Evolutionary conservation across 2,888 invertebrate genomes (phyloP), one percentile per base, ranked within the genome.

Genomic region (Nebria salina): DNA sequence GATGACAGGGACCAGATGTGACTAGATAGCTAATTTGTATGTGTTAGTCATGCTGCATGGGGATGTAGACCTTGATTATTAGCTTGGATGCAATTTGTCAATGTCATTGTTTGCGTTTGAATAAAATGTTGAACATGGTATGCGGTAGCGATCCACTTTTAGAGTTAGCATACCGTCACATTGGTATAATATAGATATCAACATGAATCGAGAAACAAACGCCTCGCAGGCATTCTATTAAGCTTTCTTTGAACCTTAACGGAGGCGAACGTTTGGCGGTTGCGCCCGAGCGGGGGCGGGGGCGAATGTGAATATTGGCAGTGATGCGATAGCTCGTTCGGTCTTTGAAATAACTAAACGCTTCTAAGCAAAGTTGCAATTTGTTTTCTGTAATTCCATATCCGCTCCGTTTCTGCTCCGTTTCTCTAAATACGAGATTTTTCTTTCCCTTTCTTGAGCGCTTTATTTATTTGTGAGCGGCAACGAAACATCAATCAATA

Each of bases 211-310:
- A 54, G 54, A 54, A 91, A 90, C 90, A 90, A 91, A 91, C 89
- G 90, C 90, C 91, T 88, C 89, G 54, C 88, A 91, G 91, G 91
- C 90, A 90, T 90, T 90, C 90, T 90, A 91, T 92, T 91, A 87
- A 92, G 90, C 86, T 87, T 86, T 87, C 86, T 86, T 85, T 85
- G 85, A 85, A 75, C 75, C 75, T 65, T 42, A 65, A 72, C 76
- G 9, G 76, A 11, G 15, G 64, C 73, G 11, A 7, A 15, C 6
- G 25, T 9, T 34, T 26, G 5, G 11, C 41, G 20, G 43, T 15
- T 13, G n/a, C 26, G 26, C 7, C 7, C 4, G 41, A 13, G 26
- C 42, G 6, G 34, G 73, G 20, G 68, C 6, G 13, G 25, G 41
- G 41, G 42, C 76, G 65, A 20, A 66, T n/a, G 15, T 72, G 81